Evolutionary conservation across 2,797 vertebrate genomes (phyloP), one percentile per base, ranked within the genome.

Genomic region (Bryconaethiops microstoma): DNA sequence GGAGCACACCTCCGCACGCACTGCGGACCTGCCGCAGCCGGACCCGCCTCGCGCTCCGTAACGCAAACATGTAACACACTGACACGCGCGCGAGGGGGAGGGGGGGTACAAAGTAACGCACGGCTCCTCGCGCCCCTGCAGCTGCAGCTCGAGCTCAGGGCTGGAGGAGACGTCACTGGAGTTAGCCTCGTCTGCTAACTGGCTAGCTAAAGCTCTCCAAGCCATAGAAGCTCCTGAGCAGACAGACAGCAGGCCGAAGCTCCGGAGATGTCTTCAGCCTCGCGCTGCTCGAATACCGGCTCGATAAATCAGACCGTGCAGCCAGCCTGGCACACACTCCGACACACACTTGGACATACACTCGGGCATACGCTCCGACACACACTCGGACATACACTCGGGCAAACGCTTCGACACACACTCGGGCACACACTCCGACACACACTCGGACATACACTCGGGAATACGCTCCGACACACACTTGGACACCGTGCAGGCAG

Each of bases 161-260:
- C 78, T 77, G 72, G 65, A 74, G 75, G 71, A 78, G 74, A 52
- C 81, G 76, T 70, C 67, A 78, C 81, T 80, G 81, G 71, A 75
- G 81, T 80, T 86, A 86, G 84, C 86, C 67, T 69, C 64, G 72
- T 54, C 57, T 29, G 79, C 82, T 86, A 79, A 72, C 42, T 67
- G 77, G 73, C 69, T 35, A 60, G 14, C 77, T 8, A 25, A 21
- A 4, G 78, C 62, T 62, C 64, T 74, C 68, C 80, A 78, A 76
- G 81, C 71, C 63, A 65, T 80, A 71, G 82, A 84, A 83, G 85
- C 83, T 86, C 83, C 81, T 79, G 68, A 79, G 80, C 83, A 78
- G 65, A 80, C 80, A 35, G 74, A 74, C 45, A 45, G 40, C n/a
- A 16, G 17, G 5, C 2, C 14, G 12, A 35, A 64, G 14, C 16